Evolutionary conservation across 2,797 vertebrate genomes (phyloP).

Genomic region (Sylvilagus floridanus): DNA sequence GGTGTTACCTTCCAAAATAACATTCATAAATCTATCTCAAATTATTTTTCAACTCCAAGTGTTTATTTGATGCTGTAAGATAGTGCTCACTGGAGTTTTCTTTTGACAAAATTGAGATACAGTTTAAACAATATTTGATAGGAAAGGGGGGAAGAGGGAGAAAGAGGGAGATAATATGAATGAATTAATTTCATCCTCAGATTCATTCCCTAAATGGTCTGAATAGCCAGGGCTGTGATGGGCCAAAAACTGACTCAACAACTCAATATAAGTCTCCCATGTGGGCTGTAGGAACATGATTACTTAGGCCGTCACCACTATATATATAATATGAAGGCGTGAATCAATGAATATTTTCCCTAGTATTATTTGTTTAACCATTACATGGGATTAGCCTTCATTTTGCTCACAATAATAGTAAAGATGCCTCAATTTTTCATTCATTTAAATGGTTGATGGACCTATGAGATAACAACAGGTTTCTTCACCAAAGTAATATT

Average conservation of each 20-base stretch:
- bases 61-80: conserved; percentile 39
- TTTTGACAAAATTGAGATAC: conserved; percentile 15
- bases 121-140: background rate
- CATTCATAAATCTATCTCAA: conserved; percentile 19
- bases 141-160: too few relatives aligned
- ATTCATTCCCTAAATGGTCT: too few relatives aligned
- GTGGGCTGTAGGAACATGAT: too few relatives aligned
- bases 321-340: background rate
- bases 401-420: background rate
- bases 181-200: too few relatives aligned
- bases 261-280: too few relatives aligned
- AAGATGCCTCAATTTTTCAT: background rate
- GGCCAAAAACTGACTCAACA: too few relatives aligned
- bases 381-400: background rate
- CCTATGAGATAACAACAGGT: background rate
- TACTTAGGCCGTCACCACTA: too few relatives aligned
- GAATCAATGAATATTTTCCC: background rate
- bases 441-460: background rate
- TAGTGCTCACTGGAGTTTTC: conserved; percentile 28
- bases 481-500: background rate
- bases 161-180: too few relatives aligned
- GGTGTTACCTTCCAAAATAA: conserved; percentile 36
- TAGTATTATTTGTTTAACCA: background rate
- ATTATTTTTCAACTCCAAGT: conserved; percentile 2
- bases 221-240: too few relatives aligned